Conservation (phyloP, 2,113 vertebrate genomes). For the Scytalopus superciliaris region DNA sequence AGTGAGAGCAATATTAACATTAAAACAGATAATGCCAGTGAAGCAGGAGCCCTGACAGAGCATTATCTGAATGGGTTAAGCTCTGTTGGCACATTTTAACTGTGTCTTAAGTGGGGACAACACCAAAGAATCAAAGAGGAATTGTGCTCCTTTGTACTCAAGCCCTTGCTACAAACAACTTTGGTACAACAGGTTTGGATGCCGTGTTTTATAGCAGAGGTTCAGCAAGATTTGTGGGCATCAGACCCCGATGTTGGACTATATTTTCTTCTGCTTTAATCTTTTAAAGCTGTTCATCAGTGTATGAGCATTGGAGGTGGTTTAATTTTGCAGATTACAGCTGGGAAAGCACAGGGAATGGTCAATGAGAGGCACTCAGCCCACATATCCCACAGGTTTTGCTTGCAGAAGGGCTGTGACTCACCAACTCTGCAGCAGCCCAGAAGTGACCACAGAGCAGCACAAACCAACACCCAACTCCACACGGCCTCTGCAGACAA, state of each 20-base stretch:
- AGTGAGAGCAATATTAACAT: accelerated
- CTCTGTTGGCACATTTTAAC: neutral
- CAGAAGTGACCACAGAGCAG: neutral
- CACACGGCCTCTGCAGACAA: accelerated
- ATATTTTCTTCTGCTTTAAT: neutral
- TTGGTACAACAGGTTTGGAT: neutral
- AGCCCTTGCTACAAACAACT: neutral
- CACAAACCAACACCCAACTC: neutral
- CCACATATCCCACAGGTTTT: neutral
- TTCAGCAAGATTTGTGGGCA: neutral
- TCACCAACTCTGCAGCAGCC: neutral
- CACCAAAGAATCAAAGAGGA: neutral
- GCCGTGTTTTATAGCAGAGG: neutral
- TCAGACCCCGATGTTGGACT: neutral
- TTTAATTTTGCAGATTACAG: neutral
- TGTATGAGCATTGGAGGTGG: neutral
- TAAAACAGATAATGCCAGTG: neutral
- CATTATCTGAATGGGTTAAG: neutral
- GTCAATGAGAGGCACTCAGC: neutral
- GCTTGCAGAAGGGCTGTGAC: neutral
- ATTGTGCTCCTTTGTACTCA: neutral
- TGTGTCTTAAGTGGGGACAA: neutral
- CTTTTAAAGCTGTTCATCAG: neutral
- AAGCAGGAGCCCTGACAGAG: neutral
- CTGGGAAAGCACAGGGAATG: neutral